Percentiles rank a stretch among this genome's conserved stretches.
phyloP scores from a whole-genome alignment of 2,797 vertebrate genomes.

The Podargus strigoides region DNA sequence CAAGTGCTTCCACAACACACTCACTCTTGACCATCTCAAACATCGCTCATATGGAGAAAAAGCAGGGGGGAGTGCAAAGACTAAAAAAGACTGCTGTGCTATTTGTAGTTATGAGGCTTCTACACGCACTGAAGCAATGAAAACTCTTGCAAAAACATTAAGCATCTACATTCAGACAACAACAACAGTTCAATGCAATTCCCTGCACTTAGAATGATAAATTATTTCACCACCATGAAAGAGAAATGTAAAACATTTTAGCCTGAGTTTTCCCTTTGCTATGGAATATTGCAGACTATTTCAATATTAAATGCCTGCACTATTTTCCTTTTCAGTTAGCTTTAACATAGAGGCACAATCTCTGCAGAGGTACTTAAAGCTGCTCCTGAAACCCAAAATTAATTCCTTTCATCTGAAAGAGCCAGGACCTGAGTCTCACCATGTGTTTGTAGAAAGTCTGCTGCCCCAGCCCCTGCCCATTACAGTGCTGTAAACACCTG shows the following conservation, averaged over 20 bases:
- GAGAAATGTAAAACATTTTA: not conserved
- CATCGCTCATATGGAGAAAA: not conserved
- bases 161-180: not conserved
- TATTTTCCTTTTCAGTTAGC: not conserved
- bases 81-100: not conserved
- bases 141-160: not conserved
- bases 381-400: not conserved
- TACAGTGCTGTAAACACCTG: not conserved
- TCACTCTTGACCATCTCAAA: not conserved
- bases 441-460: not conserved
- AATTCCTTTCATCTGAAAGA: not conserved
- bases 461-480: rapidly evolving
- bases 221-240: not conserved
- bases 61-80: not conserved
- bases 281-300: not conserved
- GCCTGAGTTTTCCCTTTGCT: not conserved
- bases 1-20: not conserved
- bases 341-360: not conserved
- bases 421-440: not conserved
- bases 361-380: not conserved
- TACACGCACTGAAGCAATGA: not conserved
- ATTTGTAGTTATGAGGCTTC: not conserved
- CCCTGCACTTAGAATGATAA: not conserved
- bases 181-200: not conserved
- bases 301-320: not conserved